Evolutionary conservation across 2,888 invertebrate genomes (phyloP), one percentile per base, ranked within the genome.

Genomic region (Endotricha flammealis): DNA sequence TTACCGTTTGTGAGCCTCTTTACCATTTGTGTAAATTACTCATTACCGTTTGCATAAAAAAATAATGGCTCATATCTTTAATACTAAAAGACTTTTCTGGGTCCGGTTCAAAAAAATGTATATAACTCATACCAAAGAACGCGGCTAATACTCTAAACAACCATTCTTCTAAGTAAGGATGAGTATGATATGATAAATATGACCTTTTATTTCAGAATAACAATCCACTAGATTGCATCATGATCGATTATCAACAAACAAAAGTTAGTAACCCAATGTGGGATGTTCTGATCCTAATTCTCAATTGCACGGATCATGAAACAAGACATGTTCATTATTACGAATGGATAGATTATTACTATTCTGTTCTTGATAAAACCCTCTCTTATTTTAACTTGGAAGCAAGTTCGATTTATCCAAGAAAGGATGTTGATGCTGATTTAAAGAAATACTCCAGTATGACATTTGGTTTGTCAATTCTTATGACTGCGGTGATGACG

Each of bases 231-330:
- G 45, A 62, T 2, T 54, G 54, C 6, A 42, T 69, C 0, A 42
- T 70, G 41, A 57, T 72, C 2, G 71, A 72, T 41, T 72, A 64
- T 36, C 70, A 71, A 38, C 2, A 56, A n/a, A 44, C 54, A 0
- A 57, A 32, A 29, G 53, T 49, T 32, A 46, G 39, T 4, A 64
- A 42, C 6, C 70, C 71, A 3, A 60, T 39, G 0, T 31, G 33
- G 3, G 71, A 71, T 11, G 12, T 72, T 0, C 44, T 58, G 4
- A 64, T 57, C 42, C 38, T 65, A 41, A 41, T 70, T 6, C 63
- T 69, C 37, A 62, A 53, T 39, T 62, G 69, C 30, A 63, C 64
- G 0, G 50, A 65, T 22, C 48, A 70, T n/a, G 47, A 48, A n/a
- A 52, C 51, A 0, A 57, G 69, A 12, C 10, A 30, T 0, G 36